A percentile compares a stretch with the other conserved stretches of the same genome.
Conservation (phyloP, 2,888 invertebrate genomes). For the Tetragnatha montana region DNA sequence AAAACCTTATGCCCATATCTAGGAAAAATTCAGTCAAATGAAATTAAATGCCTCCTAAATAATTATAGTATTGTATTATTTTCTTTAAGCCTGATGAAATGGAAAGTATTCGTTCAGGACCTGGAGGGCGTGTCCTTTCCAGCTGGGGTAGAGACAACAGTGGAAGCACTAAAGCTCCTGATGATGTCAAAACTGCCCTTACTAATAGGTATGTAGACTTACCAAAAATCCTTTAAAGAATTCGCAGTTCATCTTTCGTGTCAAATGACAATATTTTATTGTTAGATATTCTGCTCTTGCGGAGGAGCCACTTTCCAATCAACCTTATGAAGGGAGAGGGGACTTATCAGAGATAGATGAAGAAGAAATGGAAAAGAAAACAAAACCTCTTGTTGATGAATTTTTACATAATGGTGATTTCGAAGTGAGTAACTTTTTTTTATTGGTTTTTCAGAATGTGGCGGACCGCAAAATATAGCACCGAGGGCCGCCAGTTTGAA, state of each 20-base stretch:
- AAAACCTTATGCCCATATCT: too few species aligned
- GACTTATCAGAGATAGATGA: constrained; percentile 73
- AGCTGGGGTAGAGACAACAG: constrained; percentile 76
- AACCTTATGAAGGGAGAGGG: constrained; percentile 64
- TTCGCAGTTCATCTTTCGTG: too few species aligned
- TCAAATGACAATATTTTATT: neutral
- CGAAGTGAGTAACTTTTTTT: constrained; percentile 75
- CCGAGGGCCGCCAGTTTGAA: too few species aligned
- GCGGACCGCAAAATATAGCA: too few species aligned
- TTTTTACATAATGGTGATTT: constrained; percentile 77
- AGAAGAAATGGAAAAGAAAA: constrained; percentile 77
- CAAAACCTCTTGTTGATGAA: constrained; percentile 78
- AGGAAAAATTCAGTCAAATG: too few species aligned
- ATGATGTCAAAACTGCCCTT: constrained; percentile 73
- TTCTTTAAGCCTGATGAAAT: constrained; percentile 73
- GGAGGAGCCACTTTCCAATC: constrained; percentile 21
- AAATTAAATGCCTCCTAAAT: too few species aligned
- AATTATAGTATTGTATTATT: too few species aligned
- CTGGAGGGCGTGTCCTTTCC: constrained; percentile 74
- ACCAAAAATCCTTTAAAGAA: too few species aligned
- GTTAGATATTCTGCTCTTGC: constrained; percentile 60
- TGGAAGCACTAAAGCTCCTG: constrained; percentile 74
- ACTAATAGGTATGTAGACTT: constrained; percentile 45
- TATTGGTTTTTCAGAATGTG: too few species aligned
- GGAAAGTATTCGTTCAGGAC: constrained; percentile 76